Base-by-base conservation (phyloP, 1,140 invertebrate species). In the Philaenus spumarius region DNA sequence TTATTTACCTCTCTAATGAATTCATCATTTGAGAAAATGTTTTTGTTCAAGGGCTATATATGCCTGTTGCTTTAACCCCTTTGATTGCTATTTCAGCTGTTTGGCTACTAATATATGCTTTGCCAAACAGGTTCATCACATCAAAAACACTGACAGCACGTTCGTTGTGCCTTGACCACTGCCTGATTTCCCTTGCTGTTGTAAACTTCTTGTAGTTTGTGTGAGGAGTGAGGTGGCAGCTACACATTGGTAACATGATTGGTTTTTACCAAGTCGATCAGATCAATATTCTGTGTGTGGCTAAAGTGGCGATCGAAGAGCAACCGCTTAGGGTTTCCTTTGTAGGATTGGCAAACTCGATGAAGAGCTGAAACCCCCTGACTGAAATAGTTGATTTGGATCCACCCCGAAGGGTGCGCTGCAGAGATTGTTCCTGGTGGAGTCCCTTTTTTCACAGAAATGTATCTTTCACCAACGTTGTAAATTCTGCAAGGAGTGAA, bases 121-220 rank as follows among this genome's bases (percentile, higher is more conserved):
- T 67, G 14, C 63, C 63, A 60, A 69, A 67, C 22, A 66, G 54
- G 46, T 68, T 61, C 22, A 53, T 51, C 37, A 68, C 58, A 23
- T 67, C 63, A 66, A 45, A 75, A 9, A 61, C 23, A 22, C 62
- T 67, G 22, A 72, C 53, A 6, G 65, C 55, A 42, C 64, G 62
- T 12, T 65, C 67, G 26, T 60, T 47, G 65, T 72, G 65, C 26
- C 30, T 43, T 40, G 78, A 67, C 74, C 75, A 80, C 37, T 43
- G 66, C 65, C 75, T 70, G 51, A 61, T 47, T 63, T 69, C 26
- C 50, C 66, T 65, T 62, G 30, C 58, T 53, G 39, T 65, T 63
- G 52, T 63, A 59, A 1, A 40, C 24, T 50, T 63, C 67, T 55
- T 72, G 68, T 0, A 69, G 19, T 24, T 62, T 57, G 23, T 71